These are phyloP conservation scores for Cyrtorhinus lividipennis DNA, from an alignment of 1,140 invertebrate species.

Conservation along the genomic window DNA sequence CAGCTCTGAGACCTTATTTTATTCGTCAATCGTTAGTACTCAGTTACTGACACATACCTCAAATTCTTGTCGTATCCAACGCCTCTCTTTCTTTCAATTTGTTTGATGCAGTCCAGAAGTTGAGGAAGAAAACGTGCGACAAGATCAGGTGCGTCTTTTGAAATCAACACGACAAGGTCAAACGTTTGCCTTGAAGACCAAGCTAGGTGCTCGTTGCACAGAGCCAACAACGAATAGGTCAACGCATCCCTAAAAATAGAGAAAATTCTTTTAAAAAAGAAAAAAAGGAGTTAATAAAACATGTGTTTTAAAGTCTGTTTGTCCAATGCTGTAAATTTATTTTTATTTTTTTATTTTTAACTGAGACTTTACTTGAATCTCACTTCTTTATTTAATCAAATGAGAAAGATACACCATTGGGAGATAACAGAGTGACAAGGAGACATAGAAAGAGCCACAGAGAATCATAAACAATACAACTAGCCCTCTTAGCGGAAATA, in stretches of 20 bases:
- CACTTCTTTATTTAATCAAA: too few species aligned
- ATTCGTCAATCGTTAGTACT: background rate
- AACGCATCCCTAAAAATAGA: constrained; percentile 17
- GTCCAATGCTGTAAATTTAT: background rate
- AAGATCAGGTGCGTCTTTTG: constrained; percentile 12
- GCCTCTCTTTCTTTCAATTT: constrained; percentile 20
- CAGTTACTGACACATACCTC: constrained; percentile 10
- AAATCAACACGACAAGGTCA: constrained; percentile 16
- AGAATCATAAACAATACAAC: too few species aligned
- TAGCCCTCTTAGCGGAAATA: too few species aligned
- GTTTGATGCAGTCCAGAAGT: constrained; percentile 19
- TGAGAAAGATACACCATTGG: too few species aligned
- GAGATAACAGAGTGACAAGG: too few species aligned
- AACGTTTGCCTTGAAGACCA: constrained; percentile 20
- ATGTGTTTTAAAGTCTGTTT: too few species aligned
- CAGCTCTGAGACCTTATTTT: background rate
- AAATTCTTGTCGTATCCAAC: constrained; percentile 21
- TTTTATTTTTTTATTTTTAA: background rate
- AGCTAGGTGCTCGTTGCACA: constrained; percentile 21
- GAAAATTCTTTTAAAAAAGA: background rate
- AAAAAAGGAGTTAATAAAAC: background rate
- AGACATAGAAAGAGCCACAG: too few species aligned
- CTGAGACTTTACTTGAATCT: too few species aligned
- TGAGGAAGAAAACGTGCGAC: constrained; percentile 16
- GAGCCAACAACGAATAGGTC: constrained; percentile 13